Evolutionary conservation across 2,797 vertebrate species (phyloP), one percentile per base, ranked within the genome.

Genomic region (Schizothorax lantsangensis): DNA sequence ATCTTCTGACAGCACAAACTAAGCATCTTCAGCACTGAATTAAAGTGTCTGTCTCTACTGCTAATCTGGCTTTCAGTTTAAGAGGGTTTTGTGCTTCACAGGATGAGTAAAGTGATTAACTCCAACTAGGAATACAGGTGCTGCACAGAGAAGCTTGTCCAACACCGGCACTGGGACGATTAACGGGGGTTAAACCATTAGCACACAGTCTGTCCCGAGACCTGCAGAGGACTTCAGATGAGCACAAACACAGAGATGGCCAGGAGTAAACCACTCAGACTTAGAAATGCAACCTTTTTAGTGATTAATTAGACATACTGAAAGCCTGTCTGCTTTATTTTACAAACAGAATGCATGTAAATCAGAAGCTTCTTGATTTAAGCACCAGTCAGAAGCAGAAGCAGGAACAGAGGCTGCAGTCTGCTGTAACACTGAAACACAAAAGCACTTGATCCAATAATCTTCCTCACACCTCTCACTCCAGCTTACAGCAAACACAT

Each of bases 401-500:
- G 7, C 64, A 68, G 17, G 17, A 69, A 30, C 5, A 64, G 62
- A 15, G 12, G 5, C n/a, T 26, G 0, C 59, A 14, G 62, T 64
- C 26, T 30, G 26, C 26, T 64, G 12, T 0, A 64, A 33, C 26
- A 17, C 62, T 66, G 26, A 17, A 66, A 66, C 62, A 66, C 49
- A 92, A 93, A 92, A 87, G 84, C 79, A 91, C 92, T 90, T 94
- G 91, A 93, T 93, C 92, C 92, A 91, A 88, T 91, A 91, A 93
- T 93, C 91, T 92, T 92, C 89, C 90, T 90, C 84, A 89, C 83
- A 82, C 86, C 88, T 91, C 91, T 92, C 85, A 90, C 33, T 91
- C 90, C 90, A 89, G 49, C 43, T 91, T 91, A 92, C 89, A 89
- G 84, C 83, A 90, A 90, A 90, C 90, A 92, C 92, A 91, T 79